A percentile compares a stretch with the other conserved stretches of the same genome.
Conservation (phyloP, 2,113 vertebrate species). For the Misgurnus anguillicaudatus region DNA sequence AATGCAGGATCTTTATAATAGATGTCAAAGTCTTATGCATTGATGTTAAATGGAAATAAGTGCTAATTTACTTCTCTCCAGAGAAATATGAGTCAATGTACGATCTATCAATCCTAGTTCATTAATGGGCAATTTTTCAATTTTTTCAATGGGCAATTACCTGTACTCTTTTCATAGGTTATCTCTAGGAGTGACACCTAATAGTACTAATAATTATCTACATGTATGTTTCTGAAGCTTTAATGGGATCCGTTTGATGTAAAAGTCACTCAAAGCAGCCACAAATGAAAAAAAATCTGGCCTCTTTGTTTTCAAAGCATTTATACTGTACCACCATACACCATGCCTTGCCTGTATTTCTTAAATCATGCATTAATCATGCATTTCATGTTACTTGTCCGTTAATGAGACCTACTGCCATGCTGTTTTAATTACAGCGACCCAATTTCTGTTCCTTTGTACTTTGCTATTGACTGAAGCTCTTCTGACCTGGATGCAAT, state of each 20-base stretch:
- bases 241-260: not conserved
- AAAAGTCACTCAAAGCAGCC: not conserved
- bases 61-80: not conserved
- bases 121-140: not conserved
- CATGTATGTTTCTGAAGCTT: too few relatives aligned
- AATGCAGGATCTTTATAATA: not conserved
- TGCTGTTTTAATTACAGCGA: conserved; percentile 19
- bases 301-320: not conserved
- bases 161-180: not conserved
- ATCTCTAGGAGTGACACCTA: not conserved
- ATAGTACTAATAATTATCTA: not conserved
- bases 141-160: conserved; percentile 8
- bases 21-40: not conserved
- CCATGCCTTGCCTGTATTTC: not conserved
- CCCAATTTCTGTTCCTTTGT: conserved; percentile 17
- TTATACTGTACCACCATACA: not conserved
- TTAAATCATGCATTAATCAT: too few relatives aligned
- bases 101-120: not conserved
- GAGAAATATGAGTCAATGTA: not conserved
- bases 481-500: conserved; percentile 24
- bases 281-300: not conserved
- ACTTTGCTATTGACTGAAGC: conserved; percentile 7
- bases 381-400: conserved; percentile 8
- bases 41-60: not conserved
- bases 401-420: not conserved